phyloP scores from a whole-genome alignment of 1,140 invertebrate genomes.

The Dendrolimus kikuchii region DNA sequence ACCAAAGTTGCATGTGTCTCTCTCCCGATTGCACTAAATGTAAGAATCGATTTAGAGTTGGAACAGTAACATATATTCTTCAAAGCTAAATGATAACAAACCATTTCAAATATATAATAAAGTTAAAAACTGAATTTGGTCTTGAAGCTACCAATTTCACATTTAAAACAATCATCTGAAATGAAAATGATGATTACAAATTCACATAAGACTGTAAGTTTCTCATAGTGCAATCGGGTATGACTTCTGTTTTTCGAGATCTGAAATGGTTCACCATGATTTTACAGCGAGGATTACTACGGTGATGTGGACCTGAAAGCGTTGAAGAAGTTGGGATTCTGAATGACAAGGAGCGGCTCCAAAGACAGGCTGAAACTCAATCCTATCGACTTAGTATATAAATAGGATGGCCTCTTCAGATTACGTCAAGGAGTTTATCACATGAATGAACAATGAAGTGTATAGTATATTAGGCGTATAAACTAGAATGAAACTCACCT shows the following conservation, averaged over 20 bases:
- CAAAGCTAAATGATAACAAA: too few species aligned
- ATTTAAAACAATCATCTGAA: too few species aligned
- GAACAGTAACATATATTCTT: too few species aligned
- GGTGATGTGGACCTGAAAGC: constrained; percentile 87
- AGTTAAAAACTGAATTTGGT: too few species aligned
- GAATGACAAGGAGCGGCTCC: constrained; percentile 65
- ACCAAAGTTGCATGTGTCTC: too few species aligned
- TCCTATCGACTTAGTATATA: constrained; percentile 49
- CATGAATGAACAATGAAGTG: neutral
- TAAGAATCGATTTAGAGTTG: too few species aligned
- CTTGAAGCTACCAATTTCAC: too few species aligned
- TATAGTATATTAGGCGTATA: neutral
- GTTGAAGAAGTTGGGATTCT: constrained; percentile 84
- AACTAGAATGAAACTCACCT: too few species aligned
- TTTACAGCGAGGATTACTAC: constrained; percentile 87
- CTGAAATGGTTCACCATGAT: neutral
- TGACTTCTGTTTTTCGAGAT: neutral
- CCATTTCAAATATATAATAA: too few species aligned
- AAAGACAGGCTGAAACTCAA: constrained; percentile 65
- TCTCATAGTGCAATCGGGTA: neutral
- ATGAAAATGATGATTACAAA: too few species aligned
- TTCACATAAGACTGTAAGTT: too few species aligned
- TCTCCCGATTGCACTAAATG: too few species aligned
- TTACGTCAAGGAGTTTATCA: neutral
- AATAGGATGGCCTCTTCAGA: constrained; percentile 27